Base-by-base conservation (phyloP, 1,140 invertebrate genomes). In the Drosophila repleta region DNA sequence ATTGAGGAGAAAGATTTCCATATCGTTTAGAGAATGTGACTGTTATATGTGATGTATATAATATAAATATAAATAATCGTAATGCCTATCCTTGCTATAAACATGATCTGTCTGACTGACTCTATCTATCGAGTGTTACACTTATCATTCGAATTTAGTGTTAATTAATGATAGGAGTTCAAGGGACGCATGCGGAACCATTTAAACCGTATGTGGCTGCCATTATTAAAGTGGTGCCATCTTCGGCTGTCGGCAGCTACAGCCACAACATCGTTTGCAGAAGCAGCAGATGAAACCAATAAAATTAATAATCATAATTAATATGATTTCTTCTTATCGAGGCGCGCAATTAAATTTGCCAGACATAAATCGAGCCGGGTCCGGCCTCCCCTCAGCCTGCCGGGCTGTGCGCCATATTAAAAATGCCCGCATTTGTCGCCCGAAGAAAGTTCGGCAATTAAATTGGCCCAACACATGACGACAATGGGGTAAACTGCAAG, bases 291-390 rank as follows among this genome's bases (percentile, higher is more conserved):
- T 87, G 83, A 66, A 70, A 45, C 78, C 75, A 78, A 85, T 85
- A 82, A 87, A 84, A 79, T 66, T 63, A 74, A 74, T 74, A 69
- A 69, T 69, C 53, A 49, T 72, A 79, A 85, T 82, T 85, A 76
- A 82, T 82, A 85, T 85, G 81, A 84, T 84, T 84, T 84, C 51
- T 65, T 77, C 66, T 76, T 67, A 63, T 80, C 82, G 82, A 81
- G 67, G 81, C 51, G 70, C 65, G 74, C 74, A 81, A 81, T 85
- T 71, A 77, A 71, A 84, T 85, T 74, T 85, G 62, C 65, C 66
- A 56, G 53, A 57, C 77, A 81, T 84, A 73, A 84, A 84, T 84
- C 72, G 81, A 64, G 53, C 39, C 1, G 39, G n/a, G 39, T 43
- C 39, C 32, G 35, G 3, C 0, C 11, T 46, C 49, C 49, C 49